These are phyloP conservation scores for Sialis lutaria DNA, from an alignment of 2,888 invertebrate genomes.

Conservation along the genomic window DNA sequence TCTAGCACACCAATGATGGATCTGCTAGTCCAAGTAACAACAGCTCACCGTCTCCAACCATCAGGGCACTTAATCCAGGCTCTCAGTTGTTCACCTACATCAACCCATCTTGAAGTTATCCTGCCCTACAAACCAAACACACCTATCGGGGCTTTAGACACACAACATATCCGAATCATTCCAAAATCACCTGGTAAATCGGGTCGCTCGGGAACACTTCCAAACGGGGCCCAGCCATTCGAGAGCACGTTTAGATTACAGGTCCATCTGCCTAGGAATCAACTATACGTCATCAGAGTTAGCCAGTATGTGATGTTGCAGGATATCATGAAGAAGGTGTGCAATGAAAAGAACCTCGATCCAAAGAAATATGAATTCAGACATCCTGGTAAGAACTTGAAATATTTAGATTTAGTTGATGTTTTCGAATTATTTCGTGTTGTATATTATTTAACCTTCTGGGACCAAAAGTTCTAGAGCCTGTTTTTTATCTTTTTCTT, in stretches of 20 bases:
- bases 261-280: slow-evolving; percentile 63
- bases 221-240: slow-evolving; percentile 34
- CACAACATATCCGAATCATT: slow-evolving; percentile 25
- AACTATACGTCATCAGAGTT: slow-evolving; percentile 59
- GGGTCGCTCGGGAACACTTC: not conserved
- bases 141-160: slow-evolving; percentile 43
- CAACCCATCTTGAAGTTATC: slow-evolving; percentile 24
- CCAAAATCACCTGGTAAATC: slow-evolving; percentile 14
- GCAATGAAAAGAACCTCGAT: slow-evolving; percentile 60
- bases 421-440: too few species aligned
- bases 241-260: slow-evolving; percentile 39
- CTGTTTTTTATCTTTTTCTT: too few species aligned
- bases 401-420: not conserved
- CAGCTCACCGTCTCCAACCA: slow-evolving; percentile 46
- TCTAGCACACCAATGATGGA: slow-evolving; percentile 64
- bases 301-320: slow-evolving; percentile 49
- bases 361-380: slow-evolving; percentile 54
- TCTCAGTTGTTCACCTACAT: slow-evolving; percentile 27
- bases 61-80: slow-evolving; percentile 47
- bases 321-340: slow-evolving; percentile 53
- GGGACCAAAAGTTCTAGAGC: too few species aligned
- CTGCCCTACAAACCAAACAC: slow-evolving; percentile 57
- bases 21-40: slow-evolving; percentile 52
- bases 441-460: too few species aligned
- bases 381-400: slow-evolving; percentile 44